Conservation (phyloP, 2,113 vertebrate species). For the Girardinichthys multiradiatus region DNA sequence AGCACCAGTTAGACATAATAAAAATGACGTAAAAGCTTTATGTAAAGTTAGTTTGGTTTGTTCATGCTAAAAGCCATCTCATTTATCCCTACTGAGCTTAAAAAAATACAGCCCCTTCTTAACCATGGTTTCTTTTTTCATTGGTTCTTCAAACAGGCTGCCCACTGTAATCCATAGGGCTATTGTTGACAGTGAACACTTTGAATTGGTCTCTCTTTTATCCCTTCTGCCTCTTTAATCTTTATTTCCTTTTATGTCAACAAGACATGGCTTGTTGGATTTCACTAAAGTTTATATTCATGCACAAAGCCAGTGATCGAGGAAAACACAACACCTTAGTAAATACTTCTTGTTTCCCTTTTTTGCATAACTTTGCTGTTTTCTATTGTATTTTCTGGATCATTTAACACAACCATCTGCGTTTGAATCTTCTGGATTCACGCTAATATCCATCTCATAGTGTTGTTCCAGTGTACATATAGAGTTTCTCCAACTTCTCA, state of each 20-base stretch:
- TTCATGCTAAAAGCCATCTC: conserved; percentile 39
- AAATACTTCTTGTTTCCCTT: conserved; percentile 5
- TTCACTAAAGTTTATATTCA: conserved; percentile 1
- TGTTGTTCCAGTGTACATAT: not conserved
- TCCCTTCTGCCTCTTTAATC: conserved; percentile 37
- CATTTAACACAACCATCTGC: not conserved
- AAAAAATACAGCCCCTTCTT: conserved; percentile 27
- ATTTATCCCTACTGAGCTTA: conserved; percentile 19
- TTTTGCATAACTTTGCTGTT: not conserved
- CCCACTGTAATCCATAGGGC: conserved; percentile 42
- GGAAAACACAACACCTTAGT: not conserved
- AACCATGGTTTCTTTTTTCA: conserved; percentile 23
- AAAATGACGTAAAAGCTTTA: conserved; percentile 4
- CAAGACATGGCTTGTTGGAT: conserved; percentile 44
- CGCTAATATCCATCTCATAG: no score
- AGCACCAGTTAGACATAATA: conserved; percentile 13
- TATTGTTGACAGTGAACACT: conserved; percentile 34
- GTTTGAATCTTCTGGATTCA: not conserved
- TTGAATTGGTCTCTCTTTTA: conserved; percentile 31
- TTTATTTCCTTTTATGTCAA: conserved; percentile 27
- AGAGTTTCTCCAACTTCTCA: not conserved
- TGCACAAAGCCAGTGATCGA: not conserved
- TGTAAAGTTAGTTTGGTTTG: conserved; percentile 10
- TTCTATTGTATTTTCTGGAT: not conserved
- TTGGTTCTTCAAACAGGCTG: conserved; percentile 47